Conservation (phyloP, 2,888 invertebrate species). For the Phengaris arion region DNA sequence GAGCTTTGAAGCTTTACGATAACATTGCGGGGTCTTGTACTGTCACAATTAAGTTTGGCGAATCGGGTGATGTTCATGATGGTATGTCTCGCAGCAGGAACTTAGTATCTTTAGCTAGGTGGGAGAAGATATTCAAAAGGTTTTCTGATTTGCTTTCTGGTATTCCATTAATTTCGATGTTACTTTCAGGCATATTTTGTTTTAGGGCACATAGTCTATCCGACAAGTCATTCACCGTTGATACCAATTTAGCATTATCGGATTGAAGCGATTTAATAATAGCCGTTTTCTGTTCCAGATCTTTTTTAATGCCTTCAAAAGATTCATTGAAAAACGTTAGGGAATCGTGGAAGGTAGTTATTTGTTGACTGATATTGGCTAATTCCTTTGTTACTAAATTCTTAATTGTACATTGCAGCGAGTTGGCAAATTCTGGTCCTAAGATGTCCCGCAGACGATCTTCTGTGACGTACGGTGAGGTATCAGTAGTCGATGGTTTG, state of each 20-base stretch:
- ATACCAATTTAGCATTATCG: not conserved
- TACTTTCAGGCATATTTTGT: slow-evolving; percentile 32
- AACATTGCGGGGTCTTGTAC: too few species aligned
- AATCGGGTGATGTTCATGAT: too few species aligned
- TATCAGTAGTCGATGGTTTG: not conserved
- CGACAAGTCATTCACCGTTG: slow-evolving; percentile 6
- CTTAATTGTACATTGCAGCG: too few species aligned
- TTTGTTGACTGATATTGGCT: too few species aligned
- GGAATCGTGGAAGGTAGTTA: slow-evolving; percentile 8
- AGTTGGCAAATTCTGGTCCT: too few species aligned
- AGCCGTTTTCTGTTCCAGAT: slow-evolving; percentile 4
- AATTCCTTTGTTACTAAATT: too few species aligned
- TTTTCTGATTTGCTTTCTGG: slow-evolving; percentile 32
- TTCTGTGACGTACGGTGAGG: not conserved
- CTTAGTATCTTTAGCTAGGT: not conserved
- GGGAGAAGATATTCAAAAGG: slow-evolving; percentile 7
- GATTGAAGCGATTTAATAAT: not conserved
- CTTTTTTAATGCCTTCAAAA: slow-evolving; percentile 17
- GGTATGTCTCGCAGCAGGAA: too few species aligned
- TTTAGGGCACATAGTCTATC: slow-evolving; percentile 4
- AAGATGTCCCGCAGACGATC: too few species aligned
- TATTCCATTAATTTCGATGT: slow-evolving; percentile 33
- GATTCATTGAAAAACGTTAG: not conserved
- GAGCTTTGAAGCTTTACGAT: too few species aligned
- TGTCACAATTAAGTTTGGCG: too few species aligned